Evolutionary conservation across 2,113 vertebrate species (phyloP).

Genomic region (Ramphastos sulfuratus): DNA sequence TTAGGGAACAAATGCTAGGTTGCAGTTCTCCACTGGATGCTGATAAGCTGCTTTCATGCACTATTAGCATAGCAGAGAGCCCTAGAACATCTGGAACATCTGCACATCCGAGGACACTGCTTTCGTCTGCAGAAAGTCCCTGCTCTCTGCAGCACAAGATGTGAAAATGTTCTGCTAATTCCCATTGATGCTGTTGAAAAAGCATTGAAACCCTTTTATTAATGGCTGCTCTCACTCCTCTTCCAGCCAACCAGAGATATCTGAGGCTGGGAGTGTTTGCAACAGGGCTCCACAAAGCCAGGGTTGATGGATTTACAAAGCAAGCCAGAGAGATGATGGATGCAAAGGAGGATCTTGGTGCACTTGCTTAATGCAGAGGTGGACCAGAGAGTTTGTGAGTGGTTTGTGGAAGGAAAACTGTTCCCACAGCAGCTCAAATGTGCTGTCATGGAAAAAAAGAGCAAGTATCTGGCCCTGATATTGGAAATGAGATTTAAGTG

Average conservation of each 20-base stretch:
- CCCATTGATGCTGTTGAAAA: not conserved
- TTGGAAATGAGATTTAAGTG: not conserved
- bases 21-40: not conserved
- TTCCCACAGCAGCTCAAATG: not conserved
- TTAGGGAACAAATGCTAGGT: not conserved
- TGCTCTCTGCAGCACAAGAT: not conserved
- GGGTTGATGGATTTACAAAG: not conserved
- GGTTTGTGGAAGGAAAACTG: not conserved
- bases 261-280: not conserved
- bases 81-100: not conserved
- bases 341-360: not conserved
- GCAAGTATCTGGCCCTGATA: not conserved
- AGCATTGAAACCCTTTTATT: not conserved
- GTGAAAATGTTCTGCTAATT: not conserved
- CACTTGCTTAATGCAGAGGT: not conserved
- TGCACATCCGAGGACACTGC: not conserved
- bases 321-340: not conserved
- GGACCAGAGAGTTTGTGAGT: not conserved
- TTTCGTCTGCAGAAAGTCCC: not conserved
- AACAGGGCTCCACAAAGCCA: accelerated
- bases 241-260: not conserved
- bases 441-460: not conserved
- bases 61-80: not conserved
- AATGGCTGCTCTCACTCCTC: not conserved
- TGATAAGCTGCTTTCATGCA: not conserved